These are phyloP conservation scores for Mustela lutreola DNA, from an alignment of 2,113 vertebrate genomes.

Conservation along the genomic window DNA sequence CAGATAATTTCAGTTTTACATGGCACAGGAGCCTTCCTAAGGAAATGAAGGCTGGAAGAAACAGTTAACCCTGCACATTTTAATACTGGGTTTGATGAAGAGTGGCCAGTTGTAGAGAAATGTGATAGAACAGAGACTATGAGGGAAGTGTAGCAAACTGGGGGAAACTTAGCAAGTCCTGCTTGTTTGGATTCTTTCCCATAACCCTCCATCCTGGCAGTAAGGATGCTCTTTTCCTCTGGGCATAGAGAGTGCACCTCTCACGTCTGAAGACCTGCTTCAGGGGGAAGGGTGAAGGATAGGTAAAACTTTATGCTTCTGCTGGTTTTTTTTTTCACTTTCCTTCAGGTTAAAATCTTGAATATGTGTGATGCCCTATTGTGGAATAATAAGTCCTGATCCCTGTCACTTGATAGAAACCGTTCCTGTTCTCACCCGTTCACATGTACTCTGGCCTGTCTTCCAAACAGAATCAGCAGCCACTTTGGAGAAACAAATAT, in stretches of 20 bases:
- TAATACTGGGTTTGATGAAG: not conserved
- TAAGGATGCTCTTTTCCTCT: not conserved
- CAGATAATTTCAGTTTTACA: not conserved
- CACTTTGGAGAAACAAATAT: constrained; percentile 40
- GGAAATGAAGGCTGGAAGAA: not conserved
- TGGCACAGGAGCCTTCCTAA: not conserved
- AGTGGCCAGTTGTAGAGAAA: not conserved
- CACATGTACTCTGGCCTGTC: not conserved
- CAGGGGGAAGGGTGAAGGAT: not conserved
- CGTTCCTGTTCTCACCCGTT: not conserved
- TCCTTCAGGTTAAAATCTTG: not conserved
- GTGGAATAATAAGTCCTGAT: not conserved
- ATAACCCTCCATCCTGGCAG: not conserved
- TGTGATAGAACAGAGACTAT: too few species aligned
- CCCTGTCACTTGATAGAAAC: not conserved
- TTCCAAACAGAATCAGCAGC: not conserved
- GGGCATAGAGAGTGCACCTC: not conserved
- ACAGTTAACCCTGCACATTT: not conserved
- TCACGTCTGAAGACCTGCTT: not conserved
- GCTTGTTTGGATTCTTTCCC: not conserved
- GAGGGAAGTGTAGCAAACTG: not conserved
- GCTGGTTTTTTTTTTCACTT: not conserved
- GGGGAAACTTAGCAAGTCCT: not conserved
- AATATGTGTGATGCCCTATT: not conserved
- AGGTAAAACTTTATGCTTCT: not conserved